phyloP scores from a whole-genome alignment of 2,113 vertebrate species.

The Nothoprocta perdicaria region DNA sequence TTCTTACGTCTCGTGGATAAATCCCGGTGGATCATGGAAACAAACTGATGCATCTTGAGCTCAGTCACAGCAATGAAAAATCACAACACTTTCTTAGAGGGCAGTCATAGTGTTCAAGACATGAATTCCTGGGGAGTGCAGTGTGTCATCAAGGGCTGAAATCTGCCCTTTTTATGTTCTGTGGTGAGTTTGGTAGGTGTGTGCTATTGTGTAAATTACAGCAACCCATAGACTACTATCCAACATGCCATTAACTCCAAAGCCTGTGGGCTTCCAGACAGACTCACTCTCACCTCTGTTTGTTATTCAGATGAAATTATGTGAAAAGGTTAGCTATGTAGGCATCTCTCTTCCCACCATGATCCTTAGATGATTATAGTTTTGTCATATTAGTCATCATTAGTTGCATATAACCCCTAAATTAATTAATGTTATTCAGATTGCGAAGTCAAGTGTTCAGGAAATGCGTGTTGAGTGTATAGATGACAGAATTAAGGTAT shows the following conservation, averaged over 20 bases:
- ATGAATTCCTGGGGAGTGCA: background rate
- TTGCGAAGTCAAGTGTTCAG: slow-evolving; percentile 20
- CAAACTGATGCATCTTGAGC: background rate
- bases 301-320: background rate
- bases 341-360: background rate
- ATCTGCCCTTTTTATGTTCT: background rate
- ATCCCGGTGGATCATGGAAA: background rate
- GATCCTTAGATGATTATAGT: background rate
- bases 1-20: background rate
- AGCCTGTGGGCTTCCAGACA: background rate
- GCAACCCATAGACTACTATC: background rate
- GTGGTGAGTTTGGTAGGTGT: background rate
- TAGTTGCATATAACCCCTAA: background rate
- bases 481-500: slow-evolving; percentile 20
- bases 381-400: slow-evolving; percentile 3
- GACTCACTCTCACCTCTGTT: background rate
- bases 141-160: background rate
- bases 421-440: slow-evolving; percentile 42
- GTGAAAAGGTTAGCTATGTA: background rate
- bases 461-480: slow-evolving; percentile 16
- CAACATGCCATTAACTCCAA: background rate
- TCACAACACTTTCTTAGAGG: background rate
- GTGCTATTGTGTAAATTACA: background rate
- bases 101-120: background rate
- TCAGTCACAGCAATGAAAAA: background rate